Base-by-base conservation (phyloP, 2,113 vertebrate species). In the Ochotona princeps region DNA sequence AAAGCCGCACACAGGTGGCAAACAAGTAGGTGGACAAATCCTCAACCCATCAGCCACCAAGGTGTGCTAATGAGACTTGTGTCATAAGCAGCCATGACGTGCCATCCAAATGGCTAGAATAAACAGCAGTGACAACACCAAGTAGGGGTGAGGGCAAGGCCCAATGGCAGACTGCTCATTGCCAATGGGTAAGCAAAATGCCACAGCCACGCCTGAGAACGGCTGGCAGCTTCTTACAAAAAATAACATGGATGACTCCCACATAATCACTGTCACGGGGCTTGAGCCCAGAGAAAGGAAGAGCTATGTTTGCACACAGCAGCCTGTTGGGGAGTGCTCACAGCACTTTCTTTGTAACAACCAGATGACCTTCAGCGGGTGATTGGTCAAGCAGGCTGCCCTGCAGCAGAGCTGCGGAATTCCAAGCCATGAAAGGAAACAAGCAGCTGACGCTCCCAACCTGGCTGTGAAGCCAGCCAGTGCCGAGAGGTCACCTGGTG, bases 81-180 rank as follows among this genome's bases (percentile, higher is more conserved):
- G 1, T 0, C 2, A 57, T 54, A 28, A 57, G 54, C 14, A 11
- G 2, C 9, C n/a, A 69, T 23, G 2, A 8, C 5, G 1, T 13
- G 3, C 30, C 51, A 7, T 25, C 7, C 0, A 8, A n/a, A 26
- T 0, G 0, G 38, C 60, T 47, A 7, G 35, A 35, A 8, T 32
- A 26, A 28, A 32, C 15, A 15, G 8, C 1, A 26, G 49, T 4
- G 14, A 63, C 17, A 69, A 3, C 21, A 57, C 23, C 28, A 32
- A 63, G 28, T 2, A 8, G 25, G 1, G 14, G 15, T 1, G 5
- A 75, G 6, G 47, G 28, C 3, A 15, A 38, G 79, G 23, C 21
- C 20, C 57, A 44, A 44, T 0, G 13, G 49, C 11, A n/a, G 35
- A 9, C 38, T 13, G 1, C 0, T 5, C 28, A 6, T 20, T 21